phyloP scores from a whole-genome alignment of 2,888 invertebrate species.

The Drosophila austrosaltans region DNA sequence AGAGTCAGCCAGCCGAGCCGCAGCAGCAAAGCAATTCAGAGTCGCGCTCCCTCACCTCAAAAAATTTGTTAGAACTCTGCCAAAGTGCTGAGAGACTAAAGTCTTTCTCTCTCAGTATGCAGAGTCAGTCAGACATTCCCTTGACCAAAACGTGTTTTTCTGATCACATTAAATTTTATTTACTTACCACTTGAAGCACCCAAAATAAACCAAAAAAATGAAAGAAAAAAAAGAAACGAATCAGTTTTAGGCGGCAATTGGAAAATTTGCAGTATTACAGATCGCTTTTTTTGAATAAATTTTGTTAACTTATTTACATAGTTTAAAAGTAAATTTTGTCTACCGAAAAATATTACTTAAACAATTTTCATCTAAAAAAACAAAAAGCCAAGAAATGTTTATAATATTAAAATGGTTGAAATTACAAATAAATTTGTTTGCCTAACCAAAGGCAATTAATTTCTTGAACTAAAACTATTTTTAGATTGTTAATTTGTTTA shows the following conservation, averaged over 20 bases:
- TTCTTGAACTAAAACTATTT: not conserved
- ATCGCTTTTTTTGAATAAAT: no score
- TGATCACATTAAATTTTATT: conserved; percentile 24
- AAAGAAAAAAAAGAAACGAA: no score
- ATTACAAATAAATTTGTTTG: no score
- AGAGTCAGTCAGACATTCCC: not conserved
- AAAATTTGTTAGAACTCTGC: not conserved
- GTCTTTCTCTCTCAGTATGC: not conserved
- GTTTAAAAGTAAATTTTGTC: no score
- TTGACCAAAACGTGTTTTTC: conserved; percentile 11
- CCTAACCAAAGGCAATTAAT: no score
- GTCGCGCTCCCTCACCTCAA: conserved; percentile 7
- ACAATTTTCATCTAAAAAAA: no score
- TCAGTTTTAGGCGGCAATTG: not conserved
- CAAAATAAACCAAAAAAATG: conserved; percentile 16
- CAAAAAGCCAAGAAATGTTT: no score
- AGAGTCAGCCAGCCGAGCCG: conserved; percentile 7
- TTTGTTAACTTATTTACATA: no score
- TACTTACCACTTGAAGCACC: conserved; percentile 48
- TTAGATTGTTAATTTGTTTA: not conserved
- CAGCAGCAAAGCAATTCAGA: conserved; percentile 3
- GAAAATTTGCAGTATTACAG: no score
- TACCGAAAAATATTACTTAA: no score
- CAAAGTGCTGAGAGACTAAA: not conserved
- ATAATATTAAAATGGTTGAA: no score